These are phyloP conservation scores for Varroa destructor DNA, from an alignment of 1,140 invertebrate genomes.

Conservation along the genomic window DNA sequence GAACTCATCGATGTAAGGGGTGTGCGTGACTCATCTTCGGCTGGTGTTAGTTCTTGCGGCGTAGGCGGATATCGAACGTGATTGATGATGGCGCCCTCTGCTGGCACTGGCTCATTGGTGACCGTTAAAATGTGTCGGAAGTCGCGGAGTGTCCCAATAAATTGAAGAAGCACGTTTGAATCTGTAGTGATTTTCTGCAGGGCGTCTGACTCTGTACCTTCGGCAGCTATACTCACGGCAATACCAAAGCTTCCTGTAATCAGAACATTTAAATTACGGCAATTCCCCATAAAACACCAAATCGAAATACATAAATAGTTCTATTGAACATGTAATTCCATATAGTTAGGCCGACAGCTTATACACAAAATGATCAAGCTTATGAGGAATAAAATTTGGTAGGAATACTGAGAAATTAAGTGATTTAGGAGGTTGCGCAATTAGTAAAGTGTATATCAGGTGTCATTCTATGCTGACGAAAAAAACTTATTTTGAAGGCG, in stretches of 20 bases:
- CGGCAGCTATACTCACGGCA: constrained; percentile 52
- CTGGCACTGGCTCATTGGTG: constrained; percentile 9
- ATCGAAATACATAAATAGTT: not conserved
- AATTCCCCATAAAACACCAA: not conserved
- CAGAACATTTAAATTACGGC: no score
- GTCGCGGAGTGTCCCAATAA: constrained; percentile 12
- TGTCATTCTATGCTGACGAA: no score
- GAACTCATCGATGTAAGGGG: constrained; percentile 17
- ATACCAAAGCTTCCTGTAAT: constrained; percentile 56
- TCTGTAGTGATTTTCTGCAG: constrained; percentile 29
- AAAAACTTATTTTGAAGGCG: no score
- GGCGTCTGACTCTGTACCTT: constrained; percentile 44
- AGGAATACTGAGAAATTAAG: no score
- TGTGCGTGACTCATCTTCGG: constrained; percentile 12
- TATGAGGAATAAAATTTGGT: no score
- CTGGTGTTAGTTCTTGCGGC: not conserved
- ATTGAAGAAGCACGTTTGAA: constrained; percentile 9
- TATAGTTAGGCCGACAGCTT: no score
- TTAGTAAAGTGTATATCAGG: no score
- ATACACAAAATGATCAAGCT: no score
- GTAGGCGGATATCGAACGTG: constrained; percentile 6
- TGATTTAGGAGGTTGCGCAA: no score
- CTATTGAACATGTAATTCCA: no score
- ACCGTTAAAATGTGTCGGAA: constrained; percentile 25
- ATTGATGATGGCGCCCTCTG: constrained; percentile 6